These are phyloP conservation scores for Branchipolynoe longqiensis DNA, from an alignment of 2,888 invertebrate genomes.

Conservation along the genomic window DNA sequence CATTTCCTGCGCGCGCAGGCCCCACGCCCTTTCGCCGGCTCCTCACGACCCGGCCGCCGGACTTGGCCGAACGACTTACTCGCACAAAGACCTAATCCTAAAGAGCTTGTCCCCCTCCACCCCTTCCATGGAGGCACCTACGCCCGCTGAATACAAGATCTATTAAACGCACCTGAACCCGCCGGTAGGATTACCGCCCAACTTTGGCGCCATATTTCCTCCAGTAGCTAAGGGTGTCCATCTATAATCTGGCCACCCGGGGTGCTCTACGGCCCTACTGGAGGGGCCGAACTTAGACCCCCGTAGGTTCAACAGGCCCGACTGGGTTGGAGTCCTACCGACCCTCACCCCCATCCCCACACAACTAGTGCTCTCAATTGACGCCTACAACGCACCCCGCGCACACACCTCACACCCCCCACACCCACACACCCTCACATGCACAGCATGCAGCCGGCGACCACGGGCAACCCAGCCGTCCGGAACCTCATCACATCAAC, in stretches of 20 bases:
- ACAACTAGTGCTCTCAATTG: too few relatives aligned
- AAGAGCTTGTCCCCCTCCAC: too few relatives aligned
- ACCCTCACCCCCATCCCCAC: too few relatives aligned
- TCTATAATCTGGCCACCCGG: neutral
- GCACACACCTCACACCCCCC: too few relatives aligned
- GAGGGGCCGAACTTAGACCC: too few relatives aligned
- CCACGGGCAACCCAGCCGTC: too few relatives aligned
- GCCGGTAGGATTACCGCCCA: neutral
- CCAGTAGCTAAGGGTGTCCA: neutral
- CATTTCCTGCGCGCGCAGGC: slow-evolving; percentile 37
- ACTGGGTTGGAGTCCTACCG: too few relatives aligned
- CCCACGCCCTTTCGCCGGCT: slow-evolving; percentile 20
- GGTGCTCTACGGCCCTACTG: neutral
- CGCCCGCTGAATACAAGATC: neutral
- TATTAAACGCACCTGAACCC: slow-evolving; percentile 4
- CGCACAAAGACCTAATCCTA: slow-evolving; percentile 18
- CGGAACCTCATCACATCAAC: too few relatives aligned
- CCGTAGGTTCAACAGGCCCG: too few relatives aligned
- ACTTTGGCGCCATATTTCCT: neutral
- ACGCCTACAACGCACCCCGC: too few relatives aligned
- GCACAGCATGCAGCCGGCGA: too few relatives aligned
- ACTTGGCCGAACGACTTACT: neutral
- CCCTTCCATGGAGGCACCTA: neutral
- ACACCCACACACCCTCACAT: too few relatives aligned
- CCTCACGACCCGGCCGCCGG: neutral